Base-by-base conservation (phyloP, 2,797 vertebrate species). In the Paguma larvata region DNA sequence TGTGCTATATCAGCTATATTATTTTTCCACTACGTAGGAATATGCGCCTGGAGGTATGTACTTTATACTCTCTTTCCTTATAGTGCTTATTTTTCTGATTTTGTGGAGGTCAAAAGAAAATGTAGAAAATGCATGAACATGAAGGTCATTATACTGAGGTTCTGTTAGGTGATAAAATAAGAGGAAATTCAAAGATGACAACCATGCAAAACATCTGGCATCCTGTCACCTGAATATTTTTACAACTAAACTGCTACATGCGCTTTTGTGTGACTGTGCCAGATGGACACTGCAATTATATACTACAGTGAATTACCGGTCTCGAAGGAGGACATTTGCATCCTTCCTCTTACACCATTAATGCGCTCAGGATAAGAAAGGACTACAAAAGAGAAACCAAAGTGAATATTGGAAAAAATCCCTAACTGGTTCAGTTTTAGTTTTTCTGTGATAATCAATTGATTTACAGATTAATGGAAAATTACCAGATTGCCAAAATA, bases 121-220 rank as follows among this genome's bases (percentile, higher is more conserved):
- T n/a, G n/a, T 91, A 92, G 19, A 68, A 86, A 95, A 59, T 63
- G 30, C 44, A n/a, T 19, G 38, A 96, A 72, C 51, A 72, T 78
- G 44, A 89, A 97, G 38, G 80, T 95, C 92, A 87, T 91, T 68
- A 53, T 62, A 51, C 23, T 32, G 21, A 34, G n/a, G 18, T 87
- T 95, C 46, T 95, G 48, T 59, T 82, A 82, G 70, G 44, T 91
- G 59, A 95, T 96, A 86, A 96, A 97, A 94, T 86, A 94, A 97
- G 91, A 94, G 59, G 15, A 82, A 95, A 91, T 94, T 86, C 59
- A 41, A 96, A 93, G 79, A 96, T 67, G 94, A 91, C 51, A 96
- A 77, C 44, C 85, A 96, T 80, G 85, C 32, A 84, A 96, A 97
- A 96, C 94, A 96, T 86, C 97, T 96, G 97, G 93, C 46, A 63